These are phyloP conservation scores for Leucoptera coffeella DNA, from an alignment of 2,888 invertebrate genomes.

Conservation along the genomic window DNA sequence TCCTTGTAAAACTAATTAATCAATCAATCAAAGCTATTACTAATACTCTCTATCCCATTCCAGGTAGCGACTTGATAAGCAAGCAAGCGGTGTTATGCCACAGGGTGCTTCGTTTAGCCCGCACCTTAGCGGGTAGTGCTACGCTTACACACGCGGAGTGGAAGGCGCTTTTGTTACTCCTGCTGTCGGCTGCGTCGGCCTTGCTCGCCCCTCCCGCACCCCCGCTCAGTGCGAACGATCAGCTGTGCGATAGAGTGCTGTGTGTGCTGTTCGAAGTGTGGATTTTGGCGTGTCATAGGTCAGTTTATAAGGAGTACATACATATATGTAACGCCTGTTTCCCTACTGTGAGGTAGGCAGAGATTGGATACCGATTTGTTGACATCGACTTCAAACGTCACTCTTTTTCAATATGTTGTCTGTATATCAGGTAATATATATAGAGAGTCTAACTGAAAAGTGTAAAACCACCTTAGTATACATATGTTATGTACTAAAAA, in stretches of 20 bases:
- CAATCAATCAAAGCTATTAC: too few relatives aligned
- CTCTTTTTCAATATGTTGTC: too few relatives aligned
- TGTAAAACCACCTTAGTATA: too few relatives aligned
- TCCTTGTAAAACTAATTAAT: too few relatives aligned
- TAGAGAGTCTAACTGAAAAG: too few relatives aligned
- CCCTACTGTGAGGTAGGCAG: too few relatives aligned
- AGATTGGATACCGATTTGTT: too few relatives aligned
- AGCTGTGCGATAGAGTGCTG: slow-evolving; percentile 87
- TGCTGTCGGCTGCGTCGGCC: slow-evolving; percentile 77
- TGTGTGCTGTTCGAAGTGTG: slow-evolving; percentile 88
- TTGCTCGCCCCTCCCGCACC: slow-evolving; percentile 87
- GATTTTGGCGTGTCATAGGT: slow-evolving; percentile 54
- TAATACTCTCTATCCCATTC: too few relatives aligned
- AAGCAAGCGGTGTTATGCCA: slow-evolving; percentile 92
- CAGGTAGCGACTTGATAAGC: slow-evolving; percentile 84
- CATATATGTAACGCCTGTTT: too few relatives aligned
- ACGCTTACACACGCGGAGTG: slow-evolving; percentile 79
- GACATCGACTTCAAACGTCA: too few relatives aligned
- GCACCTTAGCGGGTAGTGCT: slow-evolving; percentile 53
- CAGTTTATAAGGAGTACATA: not conserved
- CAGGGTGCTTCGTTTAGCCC: slow-evolving; percentile 78
- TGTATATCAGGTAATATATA: too few relatives aligned
- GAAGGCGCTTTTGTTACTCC: slow-evolving; percentile 81
- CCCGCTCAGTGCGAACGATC: slow-evolving; percentile 92
- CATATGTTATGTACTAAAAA: too few relatives aligned